Evolutionary conservation across 2,797 vertebrate genomes (phyloP).

Genomic region (Masticophis lateralis): DNA sequence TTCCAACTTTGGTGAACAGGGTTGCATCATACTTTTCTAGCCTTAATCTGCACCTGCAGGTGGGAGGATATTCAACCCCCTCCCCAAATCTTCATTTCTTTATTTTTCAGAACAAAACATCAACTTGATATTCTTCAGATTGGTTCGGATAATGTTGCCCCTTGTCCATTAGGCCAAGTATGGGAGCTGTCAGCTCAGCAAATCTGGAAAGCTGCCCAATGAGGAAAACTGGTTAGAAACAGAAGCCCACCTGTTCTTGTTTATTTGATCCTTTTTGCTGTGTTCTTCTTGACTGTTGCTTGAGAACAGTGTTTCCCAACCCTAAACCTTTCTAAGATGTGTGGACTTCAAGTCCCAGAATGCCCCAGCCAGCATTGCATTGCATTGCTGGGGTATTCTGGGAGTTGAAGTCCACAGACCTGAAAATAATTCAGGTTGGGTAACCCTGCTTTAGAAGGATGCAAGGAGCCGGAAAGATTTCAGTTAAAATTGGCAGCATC

Average conservation of each 20-base stretch:
- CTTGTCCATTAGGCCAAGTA: neutral
- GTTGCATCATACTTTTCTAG: neutral
- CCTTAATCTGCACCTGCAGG: neutral
- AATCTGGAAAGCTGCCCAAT: neutral
- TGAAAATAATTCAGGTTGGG: no score
- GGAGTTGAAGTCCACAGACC: neutral
- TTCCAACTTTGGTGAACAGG: neutral
- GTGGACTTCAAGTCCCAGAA: no score
- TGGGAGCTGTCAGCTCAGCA: neutral
- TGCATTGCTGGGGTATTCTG: no score
- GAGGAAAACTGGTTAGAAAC: neutral
- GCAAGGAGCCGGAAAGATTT: neutral
- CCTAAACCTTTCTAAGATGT: no score
- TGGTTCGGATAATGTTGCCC: neutral
- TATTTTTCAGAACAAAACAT: neutral
- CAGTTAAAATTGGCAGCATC: neutral
- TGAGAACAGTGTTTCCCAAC: neutral
- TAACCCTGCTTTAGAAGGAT: neutral
- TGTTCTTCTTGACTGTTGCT: neutral
- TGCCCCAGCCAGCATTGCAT: no score
- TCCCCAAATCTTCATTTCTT: neutral
- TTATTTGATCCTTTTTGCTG: neutral
- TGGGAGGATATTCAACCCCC: neutral
- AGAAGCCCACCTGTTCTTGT: neutral
- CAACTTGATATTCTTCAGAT: neutral